These are phyloP conservation scores for Camptogramma bilineatum DNA, from an alignment of 2,888 invertebrate genomes.

Conservation along the genomic window DNA sequence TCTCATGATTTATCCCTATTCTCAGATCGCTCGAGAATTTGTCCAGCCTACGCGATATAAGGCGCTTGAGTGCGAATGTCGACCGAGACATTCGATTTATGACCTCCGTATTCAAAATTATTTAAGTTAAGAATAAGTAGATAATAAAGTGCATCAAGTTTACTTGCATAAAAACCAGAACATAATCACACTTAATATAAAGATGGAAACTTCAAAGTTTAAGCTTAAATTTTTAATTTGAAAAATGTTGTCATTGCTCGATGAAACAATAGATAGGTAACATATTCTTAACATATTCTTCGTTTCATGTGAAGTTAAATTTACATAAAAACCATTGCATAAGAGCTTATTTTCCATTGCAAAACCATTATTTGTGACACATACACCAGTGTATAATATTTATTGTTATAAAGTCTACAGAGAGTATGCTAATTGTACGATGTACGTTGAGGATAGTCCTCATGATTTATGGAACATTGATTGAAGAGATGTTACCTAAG, in stretches of 20 bases:
- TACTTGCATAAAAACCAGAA: no score
- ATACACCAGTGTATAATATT: background rate
- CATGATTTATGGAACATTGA: conserved; percentile 19
- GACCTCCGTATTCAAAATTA: conserved; percentile 35
- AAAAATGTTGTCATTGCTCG: no score
- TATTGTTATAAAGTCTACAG: background rate
- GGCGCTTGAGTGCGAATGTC: conserved; percentile 59
- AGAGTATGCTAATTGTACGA: conserved; percentile 48
- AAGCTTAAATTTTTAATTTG: no score
- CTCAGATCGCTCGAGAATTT: conserved; percentile 64
- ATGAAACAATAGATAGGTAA: no score
- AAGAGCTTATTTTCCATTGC: background rate
- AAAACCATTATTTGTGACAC: conserved; percentile 2
- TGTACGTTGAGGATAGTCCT: conserved; percentile 38
- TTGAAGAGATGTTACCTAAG: conserved; percentile 12
- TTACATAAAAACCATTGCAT: no score
- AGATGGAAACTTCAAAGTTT: no score
- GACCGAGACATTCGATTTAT: conserved; percentile 69
- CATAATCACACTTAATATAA: no score
- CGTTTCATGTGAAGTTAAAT: no score
- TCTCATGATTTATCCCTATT: conserved; percentile 64
- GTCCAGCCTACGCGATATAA: conserved; percentile 68
- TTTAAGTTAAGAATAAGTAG: background rate
- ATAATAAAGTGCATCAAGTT: background rate
- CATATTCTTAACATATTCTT: no score